These are phyloP conservation scores for Callitettix versicolor DNA, from an alignment of 1,140 invertebrate species.

Conservation along the genomic window DNA sequence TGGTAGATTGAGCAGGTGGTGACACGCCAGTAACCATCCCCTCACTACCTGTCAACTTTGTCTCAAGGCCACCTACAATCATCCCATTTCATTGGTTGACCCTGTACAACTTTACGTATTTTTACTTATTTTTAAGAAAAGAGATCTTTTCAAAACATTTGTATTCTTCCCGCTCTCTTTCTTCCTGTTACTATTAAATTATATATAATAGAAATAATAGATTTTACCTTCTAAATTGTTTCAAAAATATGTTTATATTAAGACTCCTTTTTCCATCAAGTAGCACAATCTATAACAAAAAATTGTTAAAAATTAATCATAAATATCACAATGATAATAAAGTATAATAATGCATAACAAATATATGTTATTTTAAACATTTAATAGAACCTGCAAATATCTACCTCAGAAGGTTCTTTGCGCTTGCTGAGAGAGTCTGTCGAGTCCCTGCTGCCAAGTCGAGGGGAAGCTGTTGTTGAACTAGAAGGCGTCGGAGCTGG, in stretches of 20 bases:
- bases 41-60: too few species aligned
- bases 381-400: not conserved
- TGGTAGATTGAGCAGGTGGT: too few species aligned
- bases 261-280: conserved; percentile 90
- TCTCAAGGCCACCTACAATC: too few species aligned
- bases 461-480: conserved; percentile 28
- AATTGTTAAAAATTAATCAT: not conserved
- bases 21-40: too few species aligned
- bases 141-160: too few species aligned
- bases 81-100: too few species aligned
- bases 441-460: conserved; percentile 22
- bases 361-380: not conserved
- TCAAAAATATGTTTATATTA: conserved; percentile 97
- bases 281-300: conserved; percentile 60
- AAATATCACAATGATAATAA: not conserved
- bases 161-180: too few species aligned
- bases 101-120: too few species aligned
- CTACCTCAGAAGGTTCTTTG: conserved; percentile 55
- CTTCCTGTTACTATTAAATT: too few species aligned
- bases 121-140: not conserved
- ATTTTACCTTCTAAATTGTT: conserved; percentile 79
- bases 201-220: too few species aligned
- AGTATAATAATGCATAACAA: not conserved
- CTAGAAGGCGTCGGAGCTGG: conserved; percentile 43
- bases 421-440: conserved; percentile 39